phyloP scores from a whole-genome alignment of 2,797 vertebrate species.

The Pipistrellus kuhlii region DNA sequence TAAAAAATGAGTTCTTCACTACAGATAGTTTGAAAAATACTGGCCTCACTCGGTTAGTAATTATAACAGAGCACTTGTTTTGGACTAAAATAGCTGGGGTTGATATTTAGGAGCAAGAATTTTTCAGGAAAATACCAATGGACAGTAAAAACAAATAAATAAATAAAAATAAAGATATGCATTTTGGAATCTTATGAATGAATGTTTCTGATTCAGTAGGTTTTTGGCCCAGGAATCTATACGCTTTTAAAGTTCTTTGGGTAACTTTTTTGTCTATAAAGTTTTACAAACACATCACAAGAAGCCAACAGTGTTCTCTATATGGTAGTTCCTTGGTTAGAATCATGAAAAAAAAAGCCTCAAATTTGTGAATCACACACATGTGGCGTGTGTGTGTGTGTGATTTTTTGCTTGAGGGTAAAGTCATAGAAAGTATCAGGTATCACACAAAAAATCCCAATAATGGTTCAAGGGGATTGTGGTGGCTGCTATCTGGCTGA shows the following conservation, averaged over 20 bases:
- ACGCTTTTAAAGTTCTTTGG: background rate
- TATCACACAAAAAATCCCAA: background rate
- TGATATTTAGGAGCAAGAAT: slow-evolving; percentile 31
- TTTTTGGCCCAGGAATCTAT: background rate
- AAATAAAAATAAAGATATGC: background rate
- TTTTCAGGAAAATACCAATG: slow-evolving; percentile 5
- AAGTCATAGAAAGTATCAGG: background rate
- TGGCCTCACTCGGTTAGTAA: background rate
- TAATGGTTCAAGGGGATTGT: background rate
- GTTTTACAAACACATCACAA: background rate
- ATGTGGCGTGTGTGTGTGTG: background rate
- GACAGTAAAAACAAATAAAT: background rate
- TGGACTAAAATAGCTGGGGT: background rate
- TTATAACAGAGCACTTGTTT: background rate
- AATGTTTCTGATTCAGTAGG: background rate
- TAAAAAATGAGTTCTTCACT: background rate
- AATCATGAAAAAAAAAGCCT: background rate
- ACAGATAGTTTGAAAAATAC: background rate
- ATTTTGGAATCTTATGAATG: background rate
- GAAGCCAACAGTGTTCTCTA: background rate
- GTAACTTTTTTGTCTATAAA: background rate
- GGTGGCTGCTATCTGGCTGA: background rate
- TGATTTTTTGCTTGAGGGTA: background rate
- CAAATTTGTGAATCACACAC: background rate
- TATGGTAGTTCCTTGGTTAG: background rate